These are phyloP conservation scores for Apeira syringaria DNA, from an alignment of 2,888 invertebrate species.

Conservation along the genomic window DNA sequence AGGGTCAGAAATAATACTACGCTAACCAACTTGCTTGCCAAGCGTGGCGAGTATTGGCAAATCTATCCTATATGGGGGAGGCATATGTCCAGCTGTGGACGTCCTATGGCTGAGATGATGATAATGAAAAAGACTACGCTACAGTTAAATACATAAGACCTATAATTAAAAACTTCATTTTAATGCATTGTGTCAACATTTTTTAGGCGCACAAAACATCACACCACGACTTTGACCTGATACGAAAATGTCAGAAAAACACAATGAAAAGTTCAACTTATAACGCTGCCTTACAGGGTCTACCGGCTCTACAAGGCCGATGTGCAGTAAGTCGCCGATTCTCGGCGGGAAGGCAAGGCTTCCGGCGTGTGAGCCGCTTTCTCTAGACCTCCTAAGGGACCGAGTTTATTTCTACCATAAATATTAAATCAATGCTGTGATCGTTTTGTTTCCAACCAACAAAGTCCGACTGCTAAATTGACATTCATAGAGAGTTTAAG, in stretches of 20 bases:
- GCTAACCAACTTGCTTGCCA: too few species aligned
- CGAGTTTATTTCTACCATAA: conserved; percentile 34
- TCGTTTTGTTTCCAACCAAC: conserved; percentile 14
- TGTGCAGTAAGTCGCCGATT: conserved; percentile 43
- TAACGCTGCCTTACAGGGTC: conserved; percentile 6
- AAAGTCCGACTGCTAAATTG: conserved; percentile 13
- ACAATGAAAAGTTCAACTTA: not conserved
- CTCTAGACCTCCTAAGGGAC: conserved; percentile 47
- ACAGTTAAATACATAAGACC: too few species aligned
- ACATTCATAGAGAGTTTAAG: conserved; percentile 1
- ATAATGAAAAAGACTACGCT: too few species aligned
- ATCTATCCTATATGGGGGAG: too few species aligned
- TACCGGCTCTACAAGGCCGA: conserved; percentile 13
- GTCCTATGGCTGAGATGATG: too few species aligned
- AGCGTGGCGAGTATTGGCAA: too few species aligned
- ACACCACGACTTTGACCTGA: not conserved
- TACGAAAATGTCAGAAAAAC: not conserved
- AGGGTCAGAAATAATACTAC: too few species aligned
- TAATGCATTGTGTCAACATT: too few species aligned
- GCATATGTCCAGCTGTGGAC: too few species aligned
- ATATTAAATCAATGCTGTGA: conserved; percentile 7
- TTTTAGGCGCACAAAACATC: too few species aligned
- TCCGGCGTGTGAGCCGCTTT: conserved; percentile 52
- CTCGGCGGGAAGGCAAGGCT: conserved; percentile 44
- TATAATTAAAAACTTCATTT: too few species aligned